Percentiles rank a stretch among this genome's conserved stretches.
Conservation (phyloP, 2,888 invertebrate species). For the Galeruca laticollis region DNA sequence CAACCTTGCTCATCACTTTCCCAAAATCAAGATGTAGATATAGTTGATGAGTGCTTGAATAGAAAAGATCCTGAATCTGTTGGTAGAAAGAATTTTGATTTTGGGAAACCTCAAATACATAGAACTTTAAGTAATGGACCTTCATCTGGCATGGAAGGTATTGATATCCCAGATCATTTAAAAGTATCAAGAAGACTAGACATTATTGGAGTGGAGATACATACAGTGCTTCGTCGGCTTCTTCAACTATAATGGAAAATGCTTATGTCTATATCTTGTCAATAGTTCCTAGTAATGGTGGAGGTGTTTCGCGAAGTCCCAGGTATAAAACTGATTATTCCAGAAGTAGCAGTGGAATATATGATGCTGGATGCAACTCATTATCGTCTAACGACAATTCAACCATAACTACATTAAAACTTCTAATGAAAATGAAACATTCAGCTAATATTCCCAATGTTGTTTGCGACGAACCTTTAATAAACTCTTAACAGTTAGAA, state of each 20-base stretch:
- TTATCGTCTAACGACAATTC: conserved; percentile 90
- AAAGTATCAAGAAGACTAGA: conserved; percentile 82
- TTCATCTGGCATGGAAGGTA: conserved; percentile 73
- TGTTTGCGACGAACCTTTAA: conserved; percentile 87
- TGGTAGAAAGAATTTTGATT: conserved; percentile 81
- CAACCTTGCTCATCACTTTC: too few relatives aligned
- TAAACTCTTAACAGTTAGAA: conserved; percentile 87
- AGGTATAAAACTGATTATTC: conserved; percentile 77
- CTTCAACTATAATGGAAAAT: conserved; percentile 91
- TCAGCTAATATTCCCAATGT: conserved; percentile 91
- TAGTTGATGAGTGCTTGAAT: conserved; percentile 67
- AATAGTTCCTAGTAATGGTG: conserved; percentile 76
- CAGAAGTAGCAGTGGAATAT: conserved; percentile 76
- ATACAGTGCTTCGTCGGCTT: conserved; percentile 93
- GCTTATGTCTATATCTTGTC: conserved; percentile 85
- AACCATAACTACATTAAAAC: conserved; percentile 78
- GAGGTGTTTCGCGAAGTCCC: conserved; percentile 77
- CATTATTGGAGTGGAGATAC: conserved; percentile 95
- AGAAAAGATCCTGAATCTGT: conserved; percentile 79
- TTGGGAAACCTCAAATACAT: conserved; percentile 76
- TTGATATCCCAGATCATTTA: conserved; percentile 80
- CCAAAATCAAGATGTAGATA: conserved; percentile 65
- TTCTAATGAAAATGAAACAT: conserved; percentile 82
- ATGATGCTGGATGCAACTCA: conserved; percentile 92
- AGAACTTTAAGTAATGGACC: conserved; percentile 82